Evolutionary conservation across 2,113 vertebrate species (phyloP), one percentile per base, ranked within the genome.

Genomic region (Callaeas wilsoni): DNA sequence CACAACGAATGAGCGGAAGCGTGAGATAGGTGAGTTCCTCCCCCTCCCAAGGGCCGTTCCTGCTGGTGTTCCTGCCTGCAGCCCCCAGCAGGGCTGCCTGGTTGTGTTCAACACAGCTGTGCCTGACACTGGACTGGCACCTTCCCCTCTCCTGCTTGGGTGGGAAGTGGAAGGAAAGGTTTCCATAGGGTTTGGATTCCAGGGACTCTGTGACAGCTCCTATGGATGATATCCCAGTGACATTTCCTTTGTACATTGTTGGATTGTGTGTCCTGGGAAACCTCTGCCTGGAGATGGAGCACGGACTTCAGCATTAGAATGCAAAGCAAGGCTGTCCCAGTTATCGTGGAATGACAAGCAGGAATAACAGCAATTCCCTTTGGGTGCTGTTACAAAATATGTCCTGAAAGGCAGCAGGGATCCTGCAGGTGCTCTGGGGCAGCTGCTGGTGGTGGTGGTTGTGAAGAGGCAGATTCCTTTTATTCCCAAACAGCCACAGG

Each of bases 1-100:
- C 97, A 99, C 99, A 3, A 99, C 99, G 4, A 99, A 99, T 37
- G 99, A 99, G 95, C 98, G 99, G 73, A 99, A 99, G 85, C 98
- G 99, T 23, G 99, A 99, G 97, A 99, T 99, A 73, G 99, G 99
- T 99, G 97, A 98, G 98, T 97, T 64, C 12, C 3, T 18, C 12
- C 18, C 8, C 3, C 32, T 30, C 9, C 60, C 23, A 2, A 20
- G 35, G 78, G 53, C 2, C 39, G 30, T 0, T 52, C 16, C 21
- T 13, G 30, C 17, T 23, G 39, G 41, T n/a, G 21, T 11, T 70
- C 53, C 85, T 67, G 50, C 42, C 65, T 32, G 35, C 19, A 42
- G 32, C 22, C 59, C 42, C 39, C 46, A 68, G 32, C 55, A 67
- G 46, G 17, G n/a, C 13, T 5, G 29, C 2, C 17, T 18, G 33